Evolutionary conservation across 2,797 vertebrate genomes (phyloP), one percentile per base, ranked within the genome.

Genomic region (Taeniopygia guttata): DNA sequence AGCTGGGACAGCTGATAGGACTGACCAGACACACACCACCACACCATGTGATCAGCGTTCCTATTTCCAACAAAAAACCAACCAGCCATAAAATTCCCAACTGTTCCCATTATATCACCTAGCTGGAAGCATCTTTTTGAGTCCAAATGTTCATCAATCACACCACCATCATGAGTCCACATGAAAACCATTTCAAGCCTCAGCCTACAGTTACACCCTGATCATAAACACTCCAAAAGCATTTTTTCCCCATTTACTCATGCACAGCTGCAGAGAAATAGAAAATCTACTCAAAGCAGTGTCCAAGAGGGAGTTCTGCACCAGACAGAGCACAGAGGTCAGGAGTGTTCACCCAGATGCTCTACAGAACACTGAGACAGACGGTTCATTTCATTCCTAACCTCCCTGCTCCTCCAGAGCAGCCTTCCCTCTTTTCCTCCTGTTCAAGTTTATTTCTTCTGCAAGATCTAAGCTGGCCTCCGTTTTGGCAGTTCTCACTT

Each of bases 91-190:
- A 79, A 89, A 93, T 81, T 78, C 83, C 91, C 87, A 94, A 72
- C 91, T 88, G 85, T 49, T 93, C 66, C 91, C 90, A 82, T 86
- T 81, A 14, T 73, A 94, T 78, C 87, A 88, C 89, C 87, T 79
- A 67, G 76, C 73, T 89, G 87, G 84, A 81, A 90, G 74, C 94
- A 88, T 78, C 85, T 84, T 87, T 64, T 43, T 8, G 45, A 84
- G 55, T 58, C 82, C 86, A 93, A 94, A 64, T 29, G n/a, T 70
- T 95, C 6, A 36, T 94, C 91, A 90, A 69, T 84, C 92, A 87
- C 43, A 12, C 45, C 52, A 68, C 73, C 66, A 81, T 46, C 75
- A 34, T 34, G 34, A 86, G 38, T 51, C 75, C 63, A 62, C 46
- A 55, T 10, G 34, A 81, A 87, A 42, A 77, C 9, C 1, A 87